Evolutionary conservation across 2,113 vertebrate genomes (phyloP), one percentile per base, ranked within the genome.

Genomic region (Apodemus speciosus): DNA sequence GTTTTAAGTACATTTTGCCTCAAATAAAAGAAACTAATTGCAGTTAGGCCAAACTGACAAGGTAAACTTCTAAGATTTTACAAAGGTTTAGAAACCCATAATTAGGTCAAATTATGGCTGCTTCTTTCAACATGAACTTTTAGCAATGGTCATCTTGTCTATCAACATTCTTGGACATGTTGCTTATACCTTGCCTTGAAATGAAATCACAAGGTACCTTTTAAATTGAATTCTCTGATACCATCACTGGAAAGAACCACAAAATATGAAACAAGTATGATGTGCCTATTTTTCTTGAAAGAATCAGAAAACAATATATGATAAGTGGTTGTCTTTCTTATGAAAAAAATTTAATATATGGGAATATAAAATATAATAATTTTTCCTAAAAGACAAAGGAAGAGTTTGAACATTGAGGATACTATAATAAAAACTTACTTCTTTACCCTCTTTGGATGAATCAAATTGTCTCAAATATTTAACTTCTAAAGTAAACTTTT

Each of bases 1-100:
- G 68, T 90, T 94, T 83, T 38, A 83, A 96, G 94, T 85, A 95
- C 71, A 92, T 93, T 73, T 89, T 71, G 30, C 62, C 71, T 80
- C 53, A 88, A 92, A 95, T 85, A 64, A 96, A 96, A 89, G 5
- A 81, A 94, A 89, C 86, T 68, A 38, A 73, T 93, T 94, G 25
- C 83, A 90, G 27, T 73, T 0, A 0, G 90, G 80, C 20, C n/a
- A 96, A 97, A 92, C 7, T 40, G 0, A 9, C 56, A 14, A 88
- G 92, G 88, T 23, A 95, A 89, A 11, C 6, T 94, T 90, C 69
- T 89, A 79, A 71, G 40, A 86, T 85, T 93, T 93, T 95, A 25
- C 14, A 62, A 93, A 92, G 77, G 3, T 85, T 93, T 92, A 9
- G 14, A 84, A 94, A 89, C 58, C 56, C 32, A 72, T 80, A 90